These are phyloP conservation scores for Delichon dasypus DNA, from an alignment of 2,797 vertebrate genomes.

Conservation along the genomic window DNA sequence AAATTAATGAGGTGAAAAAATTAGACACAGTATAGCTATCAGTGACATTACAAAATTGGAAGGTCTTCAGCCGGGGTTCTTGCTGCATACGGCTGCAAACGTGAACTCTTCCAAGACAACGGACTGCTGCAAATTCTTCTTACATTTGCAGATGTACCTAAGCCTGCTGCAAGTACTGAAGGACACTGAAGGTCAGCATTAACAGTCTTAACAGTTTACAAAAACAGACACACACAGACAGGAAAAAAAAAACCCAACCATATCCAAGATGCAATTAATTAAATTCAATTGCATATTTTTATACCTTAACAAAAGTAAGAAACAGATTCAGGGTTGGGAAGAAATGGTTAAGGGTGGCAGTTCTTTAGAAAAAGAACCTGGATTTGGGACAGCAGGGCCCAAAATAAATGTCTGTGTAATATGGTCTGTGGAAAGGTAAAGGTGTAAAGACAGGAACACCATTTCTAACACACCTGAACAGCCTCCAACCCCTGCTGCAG, in stretches of 20 bases:
- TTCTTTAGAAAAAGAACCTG: not conserved
- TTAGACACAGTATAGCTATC: not conserved
- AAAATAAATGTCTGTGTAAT: not conserved
- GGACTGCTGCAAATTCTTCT: not conserved
- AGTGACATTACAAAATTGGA: not conserved
- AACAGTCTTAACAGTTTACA: not conserved
- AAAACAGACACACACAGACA: not conserved
- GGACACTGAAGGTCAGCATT: not conserved
- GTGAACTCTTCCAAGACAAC: not conserved
- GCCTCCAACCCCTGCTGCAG: not conserved
- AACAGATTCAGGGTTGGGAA: not conserved
- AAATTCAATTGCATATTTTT: not conserved
- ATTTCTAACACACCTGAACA: not conserved
- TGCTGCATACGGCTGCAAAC: not conserved
- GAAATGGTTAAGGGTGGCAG: not conserved
- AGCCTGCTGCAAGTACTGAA: not conserved
- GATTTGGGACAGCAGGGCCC: not conserved
- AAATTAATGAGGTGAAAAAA: not conserved
- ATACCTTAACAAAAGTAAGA: not conserved
- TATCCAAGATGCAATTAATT: not conserved
- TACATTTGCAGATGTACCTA: not conserved
- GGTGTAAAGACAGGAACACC: not conserved
- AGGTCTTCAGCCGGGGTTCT: not conserved
- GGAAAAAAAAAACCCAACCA: fast-evolving
- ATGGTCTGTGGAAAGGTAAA: not conserved